These are phyloP conservation scores for Intoshia linei DNA, from an alignment of 1,140 invertebrate genomes.

Conservation along the genomic window DNA sequence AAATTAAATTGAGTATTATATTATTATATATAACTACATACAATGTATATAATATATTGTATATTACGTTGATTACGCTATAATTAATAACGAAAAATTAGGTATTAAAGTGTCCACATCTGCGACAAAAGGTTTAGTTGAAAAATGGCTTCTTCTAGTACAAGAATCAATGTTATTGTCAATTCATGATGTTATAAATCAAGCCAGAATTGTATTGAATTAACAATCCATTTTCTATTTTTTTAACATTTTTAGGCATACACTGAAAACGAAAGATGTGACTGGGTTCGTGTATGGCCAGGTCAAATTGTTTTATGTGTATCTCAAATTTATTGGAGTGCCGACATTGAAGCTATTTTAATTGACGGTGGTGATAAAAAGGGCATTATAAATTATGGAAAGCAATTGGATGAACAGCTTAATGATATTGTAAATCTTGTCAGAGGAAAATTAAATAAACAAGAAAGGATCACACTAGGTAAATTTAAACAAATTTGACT, in stretches of 20 bases:
- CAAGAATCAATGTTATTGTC: constrained; percentile 21
- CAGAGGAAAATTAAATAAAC: constrained; percentile 20
- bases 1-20: constrained; percentile 11
- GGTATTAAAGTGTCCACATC: constrained; percentile 21
- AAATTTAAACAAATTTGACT: no score
- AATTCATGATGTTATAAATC: constrained; percentile 16
- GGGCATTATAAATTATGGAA: constrained; percentile 14
- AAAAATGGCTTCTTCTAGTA: constrained; percentile 24
- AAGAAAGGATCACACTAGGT: constrained; percentile 19
- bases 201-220: constrained; percentile 12
- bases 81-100: constrained; percentile 1
- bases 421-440: constrained; percentile 20
- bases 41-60: neutral
- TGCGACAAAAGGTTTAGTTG: constrained; percentile 21
- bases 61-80: neutral
- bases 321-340: constrained; percentile 23
- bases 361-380: constrained; percentile 8
- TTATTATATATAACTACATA: constrained; percentile 1
- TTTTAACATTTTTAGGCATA: constrained; percentile 17
- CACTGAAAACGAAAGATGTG: constrained; percentile 12
- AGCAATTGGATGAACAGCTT: constrained; percentile 15
- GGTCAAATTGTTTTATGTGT: constrained; percentile 23
- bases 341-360: constrained; percentile 19
- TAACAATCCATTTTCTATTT: no score
- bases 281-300: constrained; percentile 23